Percentiles rank a stretch among this genome's conserved stretches.
Evolutionary conservation across 2,888 invertebrate species (phyloP).

Genomic region (Ypsolopha scabrella): DNA sequence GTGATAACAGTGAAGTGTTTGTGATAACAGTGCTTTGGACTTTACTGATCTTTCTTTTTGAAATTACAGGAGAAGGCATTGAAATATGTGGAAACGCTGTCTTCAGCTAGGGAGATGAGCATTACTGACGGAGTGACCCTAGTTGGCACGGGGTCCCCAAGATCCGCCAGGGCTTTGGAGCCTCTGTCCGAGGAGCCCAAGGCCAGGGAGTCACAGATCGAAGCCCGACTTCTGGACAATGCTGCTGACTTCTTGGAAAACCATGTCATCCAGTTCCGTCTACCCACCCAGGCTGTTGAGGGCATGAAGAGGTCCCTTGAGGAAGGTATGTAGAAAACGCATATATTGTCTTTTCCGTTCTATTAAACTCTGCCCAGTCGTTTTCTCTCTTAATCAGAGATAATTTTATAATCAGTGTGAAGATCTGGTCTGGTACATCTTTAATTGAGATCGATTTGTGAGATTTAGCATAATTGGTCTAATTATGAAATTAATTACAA

Average conservation of each 20-base stretch:
- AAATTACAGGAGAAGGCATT: constrained; percentile 77
- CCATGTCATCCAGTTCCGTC: constrained; percentile 84
- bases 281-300: constrained; percentile 79
- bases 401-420: too few relatives aligned
- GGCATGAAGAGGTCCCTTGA: constrained; percentile 84
- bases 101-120: constrained; percentile 67
- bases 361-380: too few relatives aligned
- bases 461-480: too few relatives aligned
- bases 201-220: constrained; percentile 80
- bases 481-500: too few relatives aligned
- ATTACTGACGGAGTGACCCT: constrained; percentile 73
- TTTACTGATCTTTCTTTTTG: constrained; percentile 29
- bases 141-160: constrained; percentile 58
- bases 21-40: constrained; percentile 4
- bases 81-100: constrained; percentile 73
- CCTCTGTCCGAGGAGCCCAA: constrained; percentile 78
- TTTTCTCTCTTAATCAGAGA: too few relatives aligned
- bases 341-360: too few relatives aligned
- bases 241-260: constrained; percentile 83
- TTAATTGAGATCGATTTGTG: too few relatives aligned
- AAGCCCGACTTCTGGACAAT: constrained; percentile 79
- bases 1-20: constrained; percentile 9
- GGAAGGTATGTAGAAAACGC: constrained; percentile 72
- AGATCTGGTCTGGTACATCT: too few relatives aligned
- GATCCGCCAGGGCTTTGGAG: constrained; percentile 72